Conservation (phyloP, 2,797 vertebrate species). For the Galaxias olidus region DNA sequence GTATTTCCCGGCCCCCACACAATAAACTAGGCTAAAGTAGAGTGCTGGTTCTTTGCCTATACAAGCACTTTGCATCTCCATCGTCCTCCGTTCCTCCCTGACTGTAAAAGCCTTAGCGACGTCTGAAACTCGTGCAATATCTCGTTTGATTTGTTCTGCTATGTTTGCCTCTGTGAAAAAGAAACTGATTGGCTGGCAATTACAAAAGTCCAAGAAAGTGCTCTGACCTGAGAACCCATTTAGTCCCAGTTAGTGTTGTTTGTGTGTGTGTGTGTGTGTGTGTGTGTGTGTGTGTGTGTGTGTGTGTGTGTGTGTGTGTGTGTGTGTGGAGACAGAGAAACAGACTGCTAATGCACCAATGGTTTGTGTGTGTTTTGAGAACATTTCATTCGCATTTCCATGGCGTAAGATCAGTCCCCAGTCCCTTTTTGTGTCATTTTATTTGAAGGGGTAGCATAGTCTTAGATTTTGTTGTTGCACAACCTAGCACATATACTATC, state of each 20-base stretch:
- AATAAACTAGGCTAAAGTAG: conserved; percentile 52
- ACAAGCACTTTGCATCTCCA: conserved; percentile 57
- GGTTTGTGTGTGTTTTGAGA: no score
- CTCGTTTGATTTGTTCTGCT: conserved; percentile 29
- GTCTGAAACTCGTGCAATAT: conserved; percentile 17
- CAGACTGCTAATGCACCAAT: conserved; percentile 2
- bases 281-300: conserved; percentile 2
- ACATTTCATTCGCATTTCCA: no score
- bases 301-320: conserved; percentile 9
- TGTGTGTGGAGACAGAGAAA: not conserved
- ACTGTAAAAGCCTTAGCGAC: conserved; percentile 56
- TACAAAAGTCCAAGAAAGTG: conserved; percentile 35
- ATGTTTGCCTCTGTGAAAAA: conserved; percentile 56
- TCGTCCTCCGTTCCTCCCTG: conserved; percentile 43
- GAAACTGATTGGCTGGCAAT: conserved; percentile 51
- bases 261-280: conserved; percentile 27
- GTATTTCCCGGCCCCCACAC: conserved; percentile 59
- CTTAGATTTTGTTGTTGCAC: conserved; percentile 40
- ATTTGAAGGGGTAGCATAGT: not conserved
- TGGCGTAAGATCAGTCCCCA: not conserved
- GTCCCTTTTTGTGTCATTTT: not conserved
- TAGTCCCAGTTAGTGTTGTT: conserved; percentile 14
- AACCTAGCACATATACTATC: no score
- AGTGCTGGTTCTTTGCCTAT: conserved; percentile 36
- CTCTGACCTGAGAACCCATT: conserved; percentile 11